These are phyloP conservation scores for Athene cunicularia DNA, from an alignment of 2,113 vertebrate genomes.

Conservation along the genomic window DNA sequence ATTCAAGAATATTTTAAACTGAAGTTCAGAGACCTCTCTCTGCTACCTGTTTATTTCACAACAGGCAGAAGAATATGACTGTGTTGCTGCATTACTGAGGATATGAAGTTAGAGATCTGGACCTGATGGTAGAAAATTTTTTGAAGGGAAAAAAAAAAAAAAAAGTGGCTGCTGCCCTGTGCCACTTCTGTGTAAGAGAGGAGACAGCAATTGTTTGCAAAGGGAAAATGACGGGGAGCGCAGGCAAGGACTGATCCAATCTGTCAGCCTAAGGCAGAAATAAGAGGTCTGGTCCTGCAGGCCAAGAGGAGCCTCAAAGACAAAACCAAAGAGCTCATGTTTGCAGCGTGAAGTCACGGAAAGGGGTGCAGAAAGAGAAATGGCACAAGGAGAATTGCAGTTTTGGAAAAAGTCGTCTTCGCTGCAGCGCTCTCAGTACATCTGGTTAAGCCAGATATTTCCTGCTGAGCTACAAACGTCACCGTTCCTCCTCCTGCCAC, in stretches of 20 bases:
- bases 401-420: background rate
- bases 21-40: background rate
- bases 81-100: background rate
- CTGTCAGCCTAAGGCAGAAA: background rate
- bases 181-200: background rate
- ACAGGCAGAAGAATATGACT: background rate
- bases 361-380: background rate
- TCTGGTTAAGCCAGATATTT: conserved; percentile 22
- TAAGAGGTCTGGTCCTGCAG: background rate
- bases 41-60: rapidly evolving
- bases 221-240: background rate
- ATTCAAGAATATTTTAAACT: background rate
- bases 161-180: background rate
- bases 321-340: background rate
- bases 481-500: conserved; percentile 34
- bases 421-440: background rate
- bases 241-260: background rate
- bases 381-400: background rate
- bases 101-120: background rate
- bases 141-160: background rate
- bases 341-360: background rate
- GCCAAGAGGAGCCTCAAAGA: background rate
- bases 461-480: conserved; percentile 54
- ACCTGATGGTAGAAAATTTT: background rate
- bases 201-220: background rate